A percentile compares a stretch with the other conserved stretches of the same genome.
phyloP scores from a whole-genome alignment of 2,113 vertebrate genomes.

The Corythornis cristatus region DNA sequence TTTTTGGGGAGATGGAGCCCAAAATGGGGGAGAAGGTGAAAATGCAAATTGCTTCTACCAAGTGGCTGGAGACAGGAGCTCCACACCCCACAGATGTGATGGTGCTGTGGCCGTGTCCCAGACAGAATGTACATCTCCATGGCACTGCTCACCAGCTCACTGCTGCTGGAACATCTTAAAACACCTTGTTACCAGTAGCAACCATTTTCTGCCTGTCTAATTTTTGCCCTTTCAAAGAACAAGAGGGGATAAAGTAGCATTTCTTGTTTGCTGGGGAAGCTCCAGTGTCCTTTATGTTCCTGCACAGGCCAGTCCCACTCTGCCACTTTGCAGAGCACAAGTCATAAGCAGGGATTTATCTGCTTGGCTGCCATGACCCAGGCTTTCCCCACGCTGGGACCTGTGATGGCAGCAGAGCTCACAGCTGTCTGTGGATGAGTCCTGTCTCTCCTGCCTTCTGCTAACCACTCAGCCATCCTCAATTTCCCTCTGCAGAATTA shows the following conservation, averaged over 20 bases:
- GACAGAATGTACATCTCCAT: neutral
- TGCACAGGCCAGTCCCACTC: neutral
- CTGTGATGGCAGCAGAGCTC: neutral
- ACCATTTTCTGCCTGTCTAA: slow-evolving; percentile 31
- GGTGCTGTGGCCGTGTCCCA: neutral
- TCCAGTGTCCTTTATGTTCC: neutral
- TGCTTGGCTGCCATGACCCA: neutral
- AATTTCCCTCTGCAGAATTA: neutral
- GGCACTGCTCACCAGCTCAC: neutral
- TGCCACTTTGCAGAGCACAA: neutral
- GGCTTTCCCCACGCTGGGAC: neutral
- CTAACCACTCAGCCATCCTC: neutral
- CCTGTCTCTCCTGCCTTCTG: neutral
- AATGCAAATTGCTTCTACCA: neutral
- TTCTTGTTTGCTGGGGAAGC: slow-evolving; percentile 2
- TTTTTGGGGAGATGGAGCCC: neutral
- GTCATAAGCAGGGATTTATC: neutral
- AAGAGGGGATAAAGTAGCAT: neutral
- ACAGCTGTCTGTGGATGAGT: neutral
- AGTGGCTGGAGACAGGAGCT: neutral
- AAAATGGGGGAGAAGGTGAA: neutral
- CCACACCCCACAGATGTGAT: neutral
- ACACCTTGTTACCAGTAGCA: slow-evolving; percentile 43
- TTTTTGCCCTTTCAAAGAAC: neutral
- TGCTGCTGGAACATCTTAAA: neutral